These are phyloP conservation scores for Gonatopus flavifemur DNA, from an alignment of 1,140 invertebrate species.

Conservation along the genomic window DNA sequence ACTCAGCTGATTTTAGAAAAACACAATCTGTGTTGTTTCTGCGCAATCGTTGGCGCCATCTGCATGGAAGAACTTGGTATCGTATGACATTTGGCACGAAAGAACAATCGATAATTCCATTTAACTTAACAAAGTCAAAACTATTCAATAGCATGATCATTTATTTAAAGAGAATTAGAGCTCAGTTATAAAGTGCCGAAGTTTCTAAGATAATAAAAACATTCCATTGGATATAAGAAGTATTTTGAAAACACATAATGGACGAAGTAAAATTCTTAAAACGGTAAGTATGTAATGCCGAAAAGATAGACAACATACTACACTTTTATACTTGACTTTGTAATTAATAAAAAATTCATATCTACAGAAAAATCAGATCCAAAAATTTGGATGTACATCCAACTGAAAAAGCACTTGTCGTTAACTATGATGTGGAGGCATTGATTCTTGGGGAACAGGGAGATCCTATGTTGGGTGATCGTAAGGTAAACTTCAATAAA, in stretches of 20 bases:
- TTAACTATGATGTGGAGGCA: conserved; percentile 88
- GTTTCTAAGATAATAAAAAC: background rate
- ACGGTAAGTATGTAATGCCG: conserved; percentile 32
- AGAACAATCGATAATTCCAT: background rate
- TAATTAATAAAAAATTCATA: conserved; percentile 2
- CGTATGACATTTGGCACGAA: background rate
- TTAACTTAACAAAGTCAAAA: background rate
- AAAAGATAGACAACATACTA: conserved; percentile 4
- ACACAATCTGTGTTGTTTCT: no score
- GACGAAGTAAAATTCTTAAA: conserved; percentile 54
- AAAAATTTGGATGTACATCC: conserved; percentile 89
- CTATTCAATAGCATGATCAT: background rate
- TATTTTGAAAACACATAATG: conserved; percentile 33
- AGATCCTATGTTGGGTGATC: conserved; percentile 82
- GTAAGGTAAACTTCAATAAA: conserved; percentile 65
- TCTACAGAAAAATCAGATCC: conserved; percentile 76
- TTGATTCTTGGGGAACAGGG: conserved; percentile 81
- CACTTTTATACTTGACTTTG: background rate
- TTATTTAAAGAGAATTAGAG: conserved; percentile 1
- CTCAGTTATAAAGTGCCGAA: background rate
- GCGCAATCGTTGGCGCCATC: no score
- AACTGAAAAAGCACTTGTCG: conserved; percentile 84
- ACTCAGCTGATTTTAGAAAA: no score
- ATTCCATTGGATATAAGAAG: background rate
- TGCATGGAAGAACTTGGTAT: no score